Evolutionary conservation across 2,797 vertebrate genomes (phyloP).

Genomic region (Ara ararauna): DNA sequence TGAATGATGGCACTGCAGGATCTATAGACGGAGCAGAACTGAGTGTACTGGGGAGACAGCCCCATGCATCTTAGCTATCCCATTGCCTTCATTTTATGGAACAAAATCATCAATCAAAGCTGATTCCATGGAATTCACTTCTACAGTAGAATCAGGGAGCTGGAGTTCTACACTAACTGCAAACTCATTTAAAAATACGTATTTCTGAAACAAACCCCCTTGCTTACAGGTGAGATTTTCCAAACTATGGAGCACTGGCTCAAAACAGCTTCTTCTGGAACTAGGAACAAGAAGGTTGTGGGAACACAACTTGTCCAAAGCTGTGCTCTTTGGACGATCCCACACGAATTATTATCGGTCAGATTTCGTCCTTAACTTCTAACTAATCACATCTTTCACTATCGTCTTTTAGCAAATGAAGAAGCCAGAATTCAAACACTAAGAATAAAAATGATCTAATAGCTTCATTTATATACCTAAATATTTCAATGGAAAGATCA

Average conservation of each 20-base stretch:
- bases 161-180: not conserved
- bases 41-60: not conserved
- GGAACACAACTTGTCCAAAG: not conserved
- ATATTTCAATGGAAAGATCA: not conserved
- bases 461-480: not conserved
- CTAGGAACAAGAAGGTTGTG: not conserved
- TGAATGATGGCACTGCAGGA: not conserved
- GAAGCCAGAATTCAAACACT: not conserved
- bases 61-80: not conserved
- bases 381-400: not conserved
- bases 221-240: not conserved
- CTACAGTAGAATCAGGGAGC: not conserved
- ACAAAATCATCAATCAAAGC: conserved; percentile 5
- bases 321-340: not conserved
- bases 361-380: not conserved
- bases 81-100: not conserved
- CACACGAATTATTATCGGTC: not conserved
- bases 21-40: not conserved
- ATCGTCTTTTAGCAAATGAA: not conserved
- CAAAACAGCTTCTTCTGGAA: not conserved
- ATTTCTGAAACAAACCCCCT: not conserved
- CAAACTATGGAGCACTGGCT: not conserved
- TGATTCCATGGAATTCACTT: not conserved
- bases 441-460: not conserved
- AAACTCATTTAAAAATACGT: not conserved